phyloP scores from a whole-genome alignment of 2,888 invertebrate genomes.

The Hoplodrina blanda region DNA sequence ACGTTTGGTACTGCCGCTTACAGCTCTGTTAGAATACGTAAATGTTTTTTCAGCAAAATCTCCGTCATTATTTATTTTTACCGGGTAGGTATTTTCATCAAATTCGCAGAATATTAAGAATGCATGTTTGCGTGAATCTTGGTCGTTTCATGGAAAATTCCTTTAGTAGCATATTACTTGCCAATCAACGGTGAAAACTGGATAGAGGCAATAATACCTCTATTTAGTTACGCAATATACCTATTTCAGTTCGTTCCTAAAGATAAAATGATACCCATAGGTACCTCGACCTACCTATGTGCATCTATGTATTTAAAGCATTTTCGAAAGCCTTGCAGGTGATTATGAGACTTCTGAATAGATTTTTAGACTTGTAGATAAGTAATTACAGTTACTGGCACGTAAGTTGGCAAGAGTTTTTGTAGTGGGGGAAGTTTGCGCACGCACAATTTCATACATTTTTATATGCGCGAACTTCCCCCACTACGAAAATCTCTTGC shows the following conservation, averaged over 20 bases:
- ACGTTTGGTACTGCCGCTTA: constrained; percentile 72
- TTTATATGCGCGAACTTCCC: too few species aligned
- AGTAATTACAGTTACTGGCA: too few species aligned
- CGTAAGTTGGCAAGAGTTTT: too few species aligned
- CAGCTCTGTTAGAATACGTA: constrained; percentile 49
- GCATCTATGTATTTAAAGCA: too few species aligned
- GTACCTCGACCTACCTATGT: too few species aligned
- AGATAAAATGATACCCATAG: not conserved
- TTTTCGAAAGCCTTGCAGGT: too few species aligned
- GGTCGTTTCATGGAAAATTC: constrained; percentile 14
- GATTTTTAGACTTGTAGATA: too few species aligned
- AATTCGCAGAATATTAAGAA: constrained; percentile 62
- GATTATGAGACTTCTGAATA: too few species aligned
- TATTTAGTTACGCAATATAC: constrained; percentile 16
- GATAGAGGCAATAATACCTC: not conserved
- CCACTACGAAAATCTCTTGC: too few species aligned
- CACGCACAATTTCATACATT: too few species aligned
- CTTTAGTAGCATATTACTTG: constrained; percentile 7
- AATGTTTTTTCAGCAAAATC: constrained; percentile 74
- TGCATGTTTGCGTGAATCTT: constrained; percentile 65
- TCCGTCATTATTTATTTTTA: constrained; percentile 86
- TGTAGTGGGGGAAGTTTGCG: too few species aligned
- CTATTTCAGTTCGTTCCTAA: constrained; percentile 29
- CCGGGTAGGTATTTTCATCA: constrained; percentile 78
- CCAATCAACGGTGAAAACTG: not conserved